Conservation (phyloP, 2,113 vertebrate species). For the Microcebus griseorufus region DNA sequence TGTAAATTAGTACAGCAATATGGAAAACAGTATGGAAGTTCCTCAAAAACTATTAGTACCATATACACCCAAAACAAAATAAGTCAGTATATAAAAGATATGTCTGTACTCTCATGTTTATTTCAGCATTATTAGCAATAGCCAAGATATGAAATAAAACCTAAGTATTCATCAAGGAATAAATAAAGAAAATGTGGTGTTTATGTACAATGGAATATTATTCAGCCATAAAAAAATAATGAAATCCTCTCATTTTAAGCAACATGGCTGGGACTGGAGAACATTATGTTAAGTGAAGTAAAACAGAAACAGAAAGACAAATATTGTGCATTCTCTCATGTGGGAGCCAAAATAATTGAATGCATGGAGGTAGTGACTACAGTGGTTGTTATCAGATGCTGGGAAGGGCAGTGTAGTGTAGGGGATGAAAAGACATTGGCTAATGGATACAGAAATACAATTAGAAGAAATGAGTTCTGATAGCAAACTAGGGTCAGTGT, state of each 20-base stretch:
- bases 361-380: background rate
- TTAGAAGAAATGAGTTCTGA: background rate
- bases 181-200: background rate
- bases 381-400: background rate
- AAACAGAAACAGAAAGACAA: background rate
- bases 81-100: background rate
- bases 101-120: background rate
- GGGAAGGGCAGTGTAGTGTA: background rate
- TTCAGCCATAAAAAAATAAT: background rate
- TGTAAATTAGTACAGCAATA: background rate
- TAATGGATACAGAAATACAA: background rate
- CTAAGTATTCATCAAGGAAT: background rate
- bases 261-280: background rate
- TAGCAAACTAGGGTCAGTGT: too few relatives aligned
- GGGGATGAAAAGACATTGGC: background rate
- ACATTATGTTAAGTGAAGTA: background rate
- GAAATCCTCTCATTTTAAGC: background rate
- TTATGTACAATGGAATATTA: background rate
- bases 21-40: background rate
- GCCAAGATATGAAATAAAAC: background rate
- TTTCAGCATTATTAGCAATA: background rate
- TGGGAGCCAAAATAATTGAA: background rate
- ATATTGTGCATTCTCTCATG: background rate
- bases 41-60: background rate
- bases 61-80: background rate